Conservation (phyloP, 1,140 invertebrate genomes). For the Bombus haemorrhoidalis region DNA sequence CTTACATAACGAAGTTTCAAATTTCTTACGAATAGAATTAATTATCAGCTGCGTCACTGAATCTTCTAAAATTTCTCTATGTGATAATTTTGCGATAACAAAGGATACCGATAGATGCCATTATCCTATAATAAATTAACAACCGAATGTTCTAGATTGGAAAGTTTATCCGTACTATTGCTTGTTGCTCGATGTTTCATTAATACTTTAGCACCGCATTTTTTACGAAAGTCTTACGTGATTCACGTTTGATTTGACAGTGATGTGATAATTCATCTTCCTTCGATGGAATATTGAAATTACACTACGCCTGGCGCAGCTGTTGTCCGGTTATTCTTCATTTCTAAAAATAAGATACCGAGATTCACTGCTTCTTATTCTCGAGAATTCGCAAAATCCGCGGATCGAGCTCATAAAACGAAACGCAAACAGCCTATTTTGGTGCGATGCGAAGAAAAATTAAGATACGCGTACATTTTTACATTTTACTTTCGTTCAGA, state of each 20-base stretch:
- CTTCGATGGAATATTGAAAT: neutral
- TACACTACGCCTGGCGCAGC: neutral
- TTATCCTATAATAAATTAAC: too few species aligned
- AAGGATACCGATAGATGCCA: too few species aligned
- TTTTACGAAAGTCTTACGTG: neutral
- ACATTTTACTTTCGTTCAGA: neutral
- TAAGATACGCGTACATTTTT: neutral
- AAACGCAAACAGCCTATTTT: neutral
- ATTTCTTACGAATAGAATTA: too few species aligned
- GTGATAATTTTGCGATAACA: too few species aligned
- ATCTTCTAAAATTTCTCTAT: too few species aligned
- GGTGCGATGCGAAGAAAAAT: neutral
- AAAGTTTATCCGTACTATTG: neutral
- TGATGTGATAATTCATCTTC: slow-evolving; percentile 4
- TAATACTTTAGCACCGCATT: neutral
- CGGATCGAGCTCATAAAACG: neutral
- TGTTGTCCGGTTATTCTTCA: neutral
- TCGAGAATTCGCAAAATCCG: neutral
- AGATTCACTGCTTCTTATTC: neutral
- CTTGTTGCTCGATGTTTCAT: neutral
- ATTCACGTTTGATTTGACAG: slow-evolving; percentile 12
- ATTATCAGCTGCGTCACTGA: too few species aligned
- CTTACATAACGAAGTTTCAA: too few species aligned
- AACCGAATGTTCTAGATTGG: neutral
- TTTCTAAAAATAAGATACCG: slow-evolving; percentile 21